phyloP scores from a whole-genome alignment of 2,113 vertebrate genomes.

The Columba janthina region DNA sequence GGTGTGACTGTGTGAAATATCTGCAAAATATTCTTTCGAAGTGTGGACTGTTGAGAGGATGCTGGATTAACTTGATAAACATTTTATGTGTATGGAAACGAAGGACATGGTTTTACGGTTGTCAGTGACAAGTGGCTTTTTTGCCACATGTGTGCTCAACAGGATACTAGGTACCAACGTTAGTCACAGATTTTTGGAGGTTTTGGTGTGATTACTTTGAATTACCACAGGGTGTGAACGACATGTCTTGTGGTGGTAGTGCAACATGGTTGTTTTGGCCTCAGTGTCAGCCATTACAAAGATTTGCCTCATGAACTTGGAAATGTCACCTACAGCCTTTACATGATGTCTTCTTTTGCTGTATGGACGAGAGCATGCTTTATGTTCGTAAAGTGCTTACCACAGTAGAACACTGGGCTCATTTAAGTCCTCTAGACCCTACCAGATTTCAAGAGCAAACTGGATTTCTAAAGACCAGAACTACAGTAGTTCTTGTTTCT shows the following conservation, averaged over 20 bases:
- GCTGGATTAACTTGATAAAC: background rate
- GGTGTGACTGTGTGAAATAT: background rate
- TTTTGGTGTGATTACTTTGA: background rate
- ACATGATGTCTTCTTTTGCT: background rate
- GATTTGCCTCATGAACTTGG: background rate
- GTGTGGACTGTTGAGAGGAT: background rate
- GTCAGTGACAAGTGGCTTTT: background rate
- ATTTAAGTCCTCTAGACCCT: background rate
- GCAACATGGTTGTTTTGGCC: background rate
- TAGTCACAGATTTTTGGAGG: background rate
- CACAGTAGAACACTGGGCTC: background rate
- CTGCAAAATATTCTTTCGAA: background rate
- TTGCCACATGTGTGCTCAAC: background rate
- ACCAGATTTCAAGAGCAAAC: background rate
- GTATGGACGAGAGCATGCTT: background rate
- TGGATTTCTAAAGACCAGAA: background rate
- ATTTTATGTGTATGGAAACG: background rate
- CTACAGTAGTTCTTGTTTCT: background rate
- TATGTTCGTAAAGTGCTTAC: background rate
- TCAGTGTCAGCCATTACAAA: background rate
- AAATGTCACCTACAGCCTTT: background rate
- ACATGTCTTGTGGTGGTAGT: background rate
- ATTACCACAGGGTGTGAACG: background rate
- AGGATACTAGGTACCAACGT: background rate
- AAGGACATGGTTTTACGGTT: background rate